A percentile compares a stretch with the other conserved stretches of the same genome.
Evolutionary conservation across 2,888 invertebrate genomes (phyloP).

Genomic region (Athetis lepigone): DNA sequence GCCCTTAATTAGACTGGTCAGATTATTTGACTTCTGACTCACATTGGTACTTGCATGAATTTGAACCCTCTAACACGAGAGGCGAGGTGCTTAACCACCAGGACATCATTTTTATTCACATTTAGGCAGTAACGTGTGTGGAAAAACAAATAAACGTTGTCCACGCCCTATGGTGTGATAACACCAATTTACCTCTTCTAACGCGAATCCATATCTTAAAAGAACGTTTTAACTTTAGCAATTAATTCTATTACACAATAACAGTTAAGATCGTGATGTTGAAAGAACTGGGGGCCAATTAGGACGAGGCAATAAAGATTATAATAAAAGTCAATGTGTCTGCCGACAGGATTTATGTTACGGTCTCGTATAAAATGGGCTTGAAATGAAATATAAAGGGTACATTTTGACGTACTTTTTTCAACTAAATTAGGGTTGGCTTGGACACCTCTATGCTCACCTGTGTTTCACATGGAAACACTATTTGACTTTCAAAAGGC

Average conservation of each 20-base stretch:
- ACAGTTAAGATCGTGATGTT: conserved; percentile 48
- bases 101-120: too few relatives aligned
- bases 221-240: conserved; percentile 36
- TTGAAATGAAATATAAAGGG: conserved; percentile 27
- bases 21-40: too few relatives aligned
- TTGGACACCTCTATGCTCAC: too few relatives aligned
- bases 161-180: neutral
- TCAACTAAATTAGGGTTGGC: too few relatives aligned
- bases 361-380: conserved; percentile 39
- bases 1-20: too few relatives aligned
- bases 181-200: neutral
- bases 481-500: too few relatives aligned
- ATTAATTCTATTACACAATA: conserved; percentile 51
- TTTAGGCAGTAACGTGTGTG: too few relatives aligned
- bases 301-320: conserved; percentile 52
- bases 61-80: too few relatives aligned
- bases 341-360: conserved; percentile 48
- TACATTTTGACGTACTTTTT: conserved; percentile 8
- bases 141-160: neutral
- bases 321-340: conserved; percentile 57
- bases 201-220: conserved; percentile 15
- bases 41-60: too few relatives aligned
- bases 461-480: too few relatives aligned
- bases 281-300: conserved; percentile 54
- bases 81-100: too few relatives aligned